These are phyloP conservation scores for Acanthoscelides obtectus DNA, from an alignment of 2,888 invertebrate genomes.

Conservation along the genomic window DNA sequence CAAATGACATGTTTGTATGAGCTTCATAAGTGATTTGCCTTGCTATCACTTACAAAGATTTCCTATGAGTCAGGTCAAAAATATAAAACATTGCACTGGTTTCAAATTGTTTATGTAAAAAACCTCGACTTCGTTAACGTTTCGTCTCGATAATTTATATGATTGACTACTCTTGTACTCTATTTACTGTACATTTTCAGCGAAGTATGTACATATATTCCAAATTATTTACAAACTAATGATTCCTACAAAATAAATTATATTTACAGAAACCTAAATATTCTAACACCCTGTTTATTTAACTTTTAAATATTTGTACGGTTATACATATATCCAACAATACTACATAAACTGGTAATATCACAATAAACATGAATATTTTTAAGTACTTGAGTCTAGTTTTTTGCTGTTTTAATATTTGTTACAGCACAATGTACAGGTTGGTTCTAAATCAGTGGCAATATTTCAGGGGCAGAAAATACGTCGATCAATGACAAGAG, in stretches of 20 bases:
- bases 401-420: neutral
- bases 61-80: neutral
- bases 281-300: neutral
- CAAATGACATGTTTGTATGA: neutral
- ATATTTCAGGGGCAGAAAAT: no score
- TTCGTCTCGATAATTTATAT: neutral
- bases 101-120: neutral
- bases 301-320: neutral
- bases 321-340: neutral
- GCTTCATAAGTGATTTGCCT: neutral
- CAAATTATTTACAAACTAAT: neutral
- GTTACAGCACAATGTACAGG: neutral
- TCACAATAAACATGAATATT: conserved; percentile 9
- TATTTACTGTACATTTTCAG: neutral
- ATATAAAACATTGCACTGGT: neutral
- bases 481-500: no score
- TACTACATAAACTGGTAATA: neutral
- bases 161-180: neutral
- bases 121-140: neutral
- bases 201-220: neutral
- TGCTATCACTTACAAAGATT: neutral
- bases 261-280: neutral
- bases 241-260: neutral
- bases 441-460: no score
- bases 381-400: neutral